Evolutionary conservation across 1,140 invertebrate species (phyloP).

Genomic region (Apis mellifera): DNA sequence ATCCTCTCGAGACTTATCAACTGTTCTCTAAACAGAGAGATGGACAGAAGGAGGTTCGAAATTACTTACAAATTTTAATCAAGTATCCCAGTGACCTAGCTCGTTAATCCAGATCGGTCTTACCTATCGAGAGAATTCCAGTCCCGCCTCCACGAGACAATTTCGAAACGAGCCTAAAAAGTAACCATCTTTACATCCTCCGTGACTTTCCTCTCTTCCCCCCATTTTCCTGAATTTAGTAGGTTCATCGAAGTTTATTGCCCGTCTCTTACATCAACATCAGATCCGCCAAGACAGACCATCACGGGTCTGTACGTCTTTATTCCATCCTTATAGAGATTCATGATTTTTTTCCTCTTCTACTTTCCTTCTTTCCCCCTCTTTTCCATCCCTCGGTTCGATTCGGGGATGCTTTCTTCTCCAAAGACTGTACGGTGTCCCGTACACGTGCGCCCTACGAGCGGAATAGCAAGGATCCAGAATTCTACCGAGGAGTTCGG

Average conservation of each 20-base stretch:
- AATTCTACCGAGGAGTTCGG: slow-evolving; percentile 68
- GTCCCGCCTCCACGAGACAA: not conserved
- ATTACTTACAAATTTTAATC: not conserved
- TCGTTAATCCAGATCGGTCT: not conserved
- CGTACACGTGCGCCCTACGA: slow-evolving; percentile 72
- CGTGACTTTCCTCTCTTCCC: not conserved
- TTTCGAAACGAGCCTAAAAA: too few relatives aligned
- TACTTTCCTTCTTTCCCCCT: not conserved
- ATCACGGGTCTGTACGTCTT: slow-evolving; percentile 28
- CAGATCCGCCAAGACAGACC: not conserved
- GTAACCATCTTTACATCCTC: not conserved
- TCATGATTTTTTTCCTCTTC: not conserved
- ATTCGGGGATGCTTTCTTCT: not conserved
- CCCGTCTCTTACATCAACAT: slow-evolving; percentile 50
- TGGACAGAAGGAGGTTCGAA: not conserved
- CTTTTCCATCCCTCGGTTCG: not conserved
- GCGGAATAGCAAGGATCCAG: slow-evolving; percentile 71
- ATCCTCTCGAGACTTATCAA: not conserved
- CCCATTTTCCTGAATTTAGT: slow-evolving; percentile 8
- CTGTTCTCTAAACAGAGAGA: not conserved
- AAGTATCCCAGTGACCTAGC: not conserved
- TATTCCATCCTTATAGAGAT: slow-evolving; percentile 29
- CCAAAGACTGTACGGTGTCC: slow-evolving; percentile 59
- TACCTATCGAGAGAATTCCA: not conserved
- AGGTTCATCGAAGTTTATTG: slow-evolving; percentile 19